Base-by-base conservation (phyloP, 2,113 vertebrate species). In the Pelecanus crispus region DNA sequence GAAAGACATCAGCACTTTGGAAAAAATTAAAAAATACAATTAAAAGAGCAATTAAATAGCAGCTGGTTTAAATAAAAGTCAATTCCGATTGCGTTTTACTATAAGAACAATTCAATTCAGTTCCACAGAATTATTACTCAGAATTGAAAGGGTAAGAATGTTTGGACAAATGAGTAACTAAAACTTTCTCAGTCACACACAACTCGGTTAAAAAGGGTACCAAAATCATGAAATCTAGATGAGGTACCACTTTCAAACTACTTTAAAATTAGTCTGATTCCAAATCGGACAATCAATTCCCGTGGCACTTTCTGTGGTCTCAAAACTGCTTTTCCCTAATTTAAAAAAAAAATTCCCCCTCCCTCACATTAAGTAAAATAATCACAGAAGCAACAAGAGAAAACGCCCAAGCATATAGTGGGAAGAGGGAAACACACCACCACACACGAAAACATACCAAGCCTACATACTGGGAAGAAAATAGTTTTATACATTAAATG, bases 31-130 rank as follows among this genome's bases (percentile, higher is more conserved):
- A 56, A 89, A 92, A 88, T 45, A 70, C 85, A 92, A 82, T 83
- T 88, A 53, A 65, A 94, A 83, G 40, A 81, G 90, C 78, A 95
- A 77, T 86, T 90, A 96, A 96, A 96, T 10, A 83, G 66, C 90
- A 96, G 91, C 50, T 84, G 66, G 75, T 95, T 95, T 82, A 96
- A 94, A 44, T 80, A 95, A 85, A 84, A 95, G 88, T 86, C 63
- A 92, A 71, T 78, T 84, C 92, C 90, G 87, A 93, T 47, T 72
- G 22, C 32, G 42, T 66, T 95, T 83, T 92, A 59, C 53, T 44
- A 2, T 12, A 72, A 32, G 58, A 83, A 82, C 58, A 70, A 81
- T 38, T 47, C 28, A 49, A 36, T 47, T 90, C 3, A 21, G 10
- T 62, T 91, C 40, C 79, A 26, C 68, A 68, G 40, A 75, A 87